A percentile compares a stretch with the other conserved stretches of the same genome.
These are phyloP conservation scores for Oscheius myriophilus DNA, from an alignment of 2,888 invertebrate genomes.

Conservation along the genomic window DNA sequence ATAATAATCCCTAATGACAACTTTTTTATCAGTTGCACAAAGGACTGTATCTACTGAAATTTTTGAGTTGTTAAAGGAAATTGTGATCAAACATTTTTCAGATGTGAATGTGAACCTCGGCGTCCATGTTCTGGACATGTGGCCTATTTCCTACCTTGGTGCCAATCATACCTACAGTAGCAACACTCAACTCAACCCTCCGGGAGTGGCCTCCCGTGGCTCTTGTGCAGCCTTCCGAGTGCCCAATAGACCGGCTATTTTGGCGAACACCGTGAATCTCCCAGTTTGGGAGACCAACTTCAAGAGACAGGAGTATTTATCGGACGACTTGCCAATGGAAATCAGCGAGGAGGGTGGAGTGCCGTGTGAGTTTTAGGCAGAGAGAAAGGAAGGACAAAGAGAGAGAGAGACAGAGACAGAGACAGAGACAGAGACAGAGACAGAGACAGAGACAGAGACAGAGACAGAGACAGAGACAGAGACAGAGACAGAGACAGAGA, in stretches of 20 bases:
- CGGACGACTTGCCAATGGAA: not conserved
- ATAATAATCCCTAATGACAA: too few relatives aligned
- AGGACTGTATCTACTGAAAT: not conserved
- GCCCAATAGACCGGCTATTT: constrained; percentile 32
- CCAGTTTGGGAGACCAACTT: constrained; percentile 56
- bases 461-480: too few relatives aligned
- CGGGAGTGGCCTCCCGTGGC: constrained; percentile 2
- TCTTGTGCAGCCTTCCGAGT: constrained; percentile 40
- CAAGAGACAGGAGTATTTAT: constrained; percentile 27
- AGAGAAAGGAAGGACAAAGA: too few relatives aligned
- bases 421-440: too few relatives aligned
- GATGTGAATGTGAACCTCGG: constrained; percentile 56
- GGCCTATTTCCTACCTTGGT: constrained; percentile 37
- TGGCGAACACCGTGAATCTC: constrained; percentile 43
- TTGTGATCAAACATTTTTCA: constrained; percentile 36
- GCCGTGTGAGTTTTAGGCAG: constrained; percentile 6
- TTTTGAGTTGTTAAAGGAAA: too few relatives aligned
- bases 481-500: too few relatives aligned
- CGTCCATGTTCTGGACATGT: constrained; percentile 33
- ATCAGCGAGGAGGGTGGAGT: constrained; percentile 10
- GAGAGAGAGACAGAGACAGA: too few relatives aligned
- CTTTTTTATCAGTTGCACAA: not conserved
- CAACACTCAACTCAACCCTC: constrained; percentile 8
- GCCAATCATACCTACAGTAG: constrained; percentile 17
- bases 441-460: too few relatives aligned